These are phyloP conservation scores for Muscina levida DNA, from an alignment of 2,888 invertebrate species.

Conservation along the genomic window DNA sequence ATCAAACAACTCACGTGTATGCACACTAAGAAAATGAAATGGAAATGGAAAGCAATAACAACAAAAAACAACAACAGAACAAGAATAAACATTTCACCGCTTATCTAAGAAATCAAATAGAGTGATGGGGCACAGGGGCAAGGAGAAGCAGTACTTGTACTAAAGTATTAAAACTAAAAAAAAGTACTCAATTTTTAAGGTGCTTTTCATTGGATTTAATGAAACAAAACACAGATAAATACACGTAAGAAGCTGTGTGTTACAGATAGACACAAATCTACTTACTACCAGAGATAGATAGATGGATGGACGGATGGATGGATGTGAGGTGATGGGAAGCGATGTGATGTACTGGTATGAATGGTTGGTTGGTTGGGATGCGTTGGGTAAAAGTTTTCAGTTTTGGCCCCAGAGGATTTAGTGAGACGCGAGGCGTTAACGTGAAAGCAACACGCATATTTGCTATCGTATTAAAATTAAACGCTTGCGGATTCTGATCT, in stretches of 20 bases:
- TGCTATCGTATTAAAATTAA: no score
- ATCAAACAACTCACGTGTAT: constrained; percentile 54
- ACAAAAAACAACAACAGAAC: constrained; percentile 41
- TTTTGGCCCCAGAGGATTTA: constrained; percentile 37
- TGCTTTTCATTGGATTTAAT: constrained; percentile 4
- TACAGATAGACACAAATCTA: no score
- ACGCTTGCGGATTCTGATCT: background rate
- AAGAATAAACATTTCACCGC: constrained; percentile 5
- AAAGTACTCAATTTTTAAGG: constrained; percentile 17
- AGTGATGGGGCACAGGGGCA: no score
- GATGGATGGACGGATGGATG: constrained; percentile 18
- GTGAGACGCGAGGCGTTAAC: constrained; percentile 51
- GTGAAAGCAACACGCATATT: constrained; percentile 45
- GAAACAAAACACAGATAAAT: constrained; percentile 27
- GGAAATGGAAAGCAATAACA: constrained; percentile 36
- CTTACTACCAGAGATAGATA: background rate
- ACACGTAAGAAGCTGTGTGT: no score
- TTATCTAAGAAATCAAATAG: no score
- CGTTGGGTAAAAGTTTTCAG: constrained; percentile 57
- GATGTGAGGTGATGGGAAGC: constrained; percentile 6
- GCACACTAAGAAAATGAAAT: constrained; percentile 29
- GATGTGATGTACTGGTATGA: constrained; percentile 1
- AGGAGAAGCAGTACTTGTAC: no score
- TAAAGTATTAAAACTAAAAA: constrained; percentile 14
- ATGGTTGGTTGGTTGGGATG: constrained; percentile 29